phyloP scores from a whole-genome alignment of 2,888 invertebrate species.

The Dione juno region DNA sequence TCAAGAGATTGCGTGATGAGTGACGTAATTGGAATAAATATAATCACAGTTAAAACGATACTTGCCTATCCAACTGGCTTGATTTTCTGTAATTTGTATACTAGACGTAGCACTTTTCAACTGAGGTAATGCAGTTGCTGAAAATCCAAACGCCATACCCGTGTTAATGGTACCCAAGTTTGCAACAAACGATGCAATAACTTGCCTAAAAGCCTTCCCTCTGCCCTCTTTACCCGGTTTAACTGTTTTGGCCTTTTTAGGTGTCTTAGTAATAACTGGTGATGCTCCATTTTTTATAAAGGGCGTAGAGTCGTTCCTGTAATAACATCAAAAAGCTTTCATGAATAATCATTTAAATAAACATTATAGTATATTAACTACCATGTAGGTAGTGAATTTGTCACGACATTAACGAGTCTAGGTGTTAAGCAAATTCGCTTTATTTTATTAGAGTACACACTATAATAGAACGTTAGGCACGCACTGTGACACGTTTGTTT shows the following conservation, averaged over 20 bases:
- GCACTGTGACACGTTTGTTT: slow-evolving; percentile 3
- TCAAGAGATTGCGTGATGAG: no score
- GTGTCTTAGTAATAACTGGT: slow-evolving; percentile 60
- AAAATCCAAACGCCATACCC: slow-evolving; percentile 88
- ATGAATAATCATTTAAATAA: not conserved
- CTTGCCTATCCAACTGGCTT: slow-evolving; percentile 88
- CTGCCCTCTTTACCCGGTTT: slow-evolving; percentile 63
- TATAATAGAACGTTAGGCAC: not conserved
- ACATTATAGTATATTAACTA: not conserved
- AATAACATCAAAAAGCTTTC: slow-evolving; percentile 33
- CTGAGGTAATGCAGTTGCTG: slow-evolving; percentile 86
- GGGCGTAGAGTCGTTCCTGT: slow-evolving; percentile 69
- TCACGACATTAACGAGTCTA: not conserved
- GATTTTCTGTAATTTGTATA: slow-evolving; percentile 79
- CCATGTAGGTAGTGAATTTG: not conserved
- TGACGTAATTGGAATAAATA: no score
- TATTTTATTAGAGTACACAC: not conserved
- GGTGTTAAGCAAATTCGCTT: not conserved
- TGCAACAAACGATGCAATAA: slow-evolving; percentile 85
- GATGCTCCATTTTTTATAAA: slow-evolving; percentile 72
- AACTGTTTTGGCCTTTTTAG: slow-evolving; percentile 52
- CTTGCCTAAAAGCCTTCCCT: slow-evolving; percentile 80
- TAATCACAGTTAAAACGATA: no score
- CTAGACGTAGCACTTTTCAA: slow-evolving; percentile 75
- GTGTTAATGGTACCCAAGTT: slow-evolving; percentile 88